A percentile compares a stretch with the other conserved stretches of the same genome.
These are phyloP conservation scores for Neodiprion pinetum DNA, from an alignment of 1,140 invertebrate genomes.

Conservation along the genomic window DNA sequence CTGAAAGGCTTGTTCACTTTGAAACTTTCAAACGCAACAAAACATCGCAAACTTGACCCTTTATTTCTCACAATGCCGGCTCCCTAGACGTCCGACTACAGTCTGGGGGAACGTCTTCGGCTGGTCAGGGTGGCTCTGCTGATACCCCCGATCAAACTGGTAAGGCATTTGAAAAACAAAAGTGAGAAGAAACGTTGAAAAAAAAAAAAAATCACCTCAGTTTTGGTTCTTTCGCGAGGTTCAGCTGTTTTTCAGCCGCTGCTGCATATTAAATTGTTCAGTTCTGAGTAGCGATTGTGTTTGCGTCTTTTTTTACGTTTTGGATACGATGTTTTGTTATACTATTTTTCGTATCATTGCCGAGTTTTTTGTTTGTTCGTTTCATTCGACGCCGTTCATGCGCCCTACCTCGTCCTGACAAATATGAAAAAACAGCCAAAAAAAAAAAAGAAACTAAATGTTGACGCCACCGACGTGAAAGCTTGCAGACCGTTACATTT, in stretches of 20 bases:
- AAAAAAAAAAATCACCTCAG: not conserved
- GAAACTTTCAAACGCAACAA: not conserved
- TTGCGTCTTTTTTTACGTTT: too few species aligned
- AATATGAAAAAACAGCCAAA: too few species aligned
- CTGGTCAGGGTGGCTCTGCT: conserved; percentile 47
- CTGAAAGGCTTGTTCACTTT: not conserved
- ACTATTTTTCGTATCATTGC: not conserved
- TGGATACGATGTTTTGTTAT: not conserved
- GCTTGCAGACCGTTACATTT: not conserved
- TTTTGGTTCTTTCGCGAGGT: not conserved
- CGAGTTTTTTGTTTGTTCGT: too few species aligned
- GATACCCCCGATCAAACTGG: conserved; percentile 54
- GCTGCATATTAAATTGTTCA: not conserved
- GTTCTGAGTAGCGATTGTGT: not conserved
- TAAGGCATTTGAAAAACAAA: conserved; percentile 33
- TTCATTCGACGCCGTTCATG: too few species aligned
- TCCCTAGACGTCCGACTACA: conserved; percentile 40
- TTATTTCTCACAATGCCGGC: not conserved
- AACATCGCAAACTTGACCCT: not conserved
- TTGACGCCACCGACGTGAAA: not conserved
- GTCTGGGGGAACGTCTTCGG: conserved; percentile 47
- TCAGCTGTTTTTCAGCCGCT: not conserved
- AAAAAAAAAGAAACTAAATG: not conserved
- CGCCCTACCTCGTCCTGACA: too few species aligned
- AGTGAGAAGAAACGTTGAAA: not conserved